Evolutionary conservation across 1,140 invertebrate genomes (phyloP).

Genomic region (Samia ricini): DNA sequence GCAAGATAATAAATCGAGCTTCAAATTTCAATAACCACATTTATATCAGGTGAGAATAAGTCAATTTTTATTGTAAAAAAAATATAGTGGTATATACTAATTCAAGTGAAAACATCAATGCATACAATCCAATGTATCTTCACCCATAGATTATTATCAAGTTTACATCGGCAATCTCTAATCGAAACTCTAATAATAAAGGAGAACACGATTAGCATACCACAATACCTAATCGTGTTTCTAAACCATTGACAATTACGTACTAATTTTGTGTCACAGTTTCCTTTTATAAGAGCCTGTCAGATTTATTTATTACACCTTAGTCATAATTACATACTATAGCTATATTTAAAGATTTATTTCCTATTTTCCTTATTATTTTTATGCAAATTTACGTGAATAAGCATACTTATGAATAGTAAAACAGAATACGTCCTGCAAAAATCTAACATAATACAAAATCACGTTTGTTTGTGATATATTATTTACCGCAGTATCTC

Average conservation of each 20-base stretch:
- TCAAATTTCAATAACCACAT: too few relatives aligned
- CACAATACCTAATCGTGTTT: slow-evolving; percentile 15
- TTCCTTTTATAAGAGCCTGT: neutral
- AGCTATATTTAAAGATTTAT: neutral
- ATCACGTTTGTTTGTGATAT: too few relatives aligned
- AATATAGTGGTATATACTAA: too few relatives aligned
- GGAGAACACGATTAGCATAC: neutral
- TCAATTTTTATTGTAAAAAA: neutral
- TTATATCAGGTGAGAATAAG: too few relatives aligned
- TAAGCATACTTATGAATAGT: too few relatives aligned
- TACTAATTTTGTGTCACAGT: neutral
- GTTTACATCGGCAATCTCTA: neutral
- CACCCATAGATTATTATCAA: neutral
- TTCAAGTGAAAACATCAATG: neutral
- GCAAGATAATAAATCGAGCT: too few relatives aligned
- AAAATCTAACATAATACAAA: too few relatives aligned
- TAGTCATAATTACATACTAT: neutral
- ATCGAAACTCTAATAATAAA: neutral
- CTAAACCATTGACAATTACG: neutral
- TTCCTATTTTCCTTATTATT: too few relatives aligned
- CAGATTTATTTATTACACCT: slow-evolving; percentile 3
- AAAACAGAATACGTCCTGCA: too few relatives aligned
- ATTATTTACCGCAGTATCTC: too few relatives aligned
- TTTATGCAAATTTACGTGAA: too few relatives aligned
- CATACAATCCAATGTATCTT: neutral